These are phyloP conservation scores for Melieria omissa DNA, from an alignment of 2,888 invertebrate species.

Conservation along the genomic window DNA sequence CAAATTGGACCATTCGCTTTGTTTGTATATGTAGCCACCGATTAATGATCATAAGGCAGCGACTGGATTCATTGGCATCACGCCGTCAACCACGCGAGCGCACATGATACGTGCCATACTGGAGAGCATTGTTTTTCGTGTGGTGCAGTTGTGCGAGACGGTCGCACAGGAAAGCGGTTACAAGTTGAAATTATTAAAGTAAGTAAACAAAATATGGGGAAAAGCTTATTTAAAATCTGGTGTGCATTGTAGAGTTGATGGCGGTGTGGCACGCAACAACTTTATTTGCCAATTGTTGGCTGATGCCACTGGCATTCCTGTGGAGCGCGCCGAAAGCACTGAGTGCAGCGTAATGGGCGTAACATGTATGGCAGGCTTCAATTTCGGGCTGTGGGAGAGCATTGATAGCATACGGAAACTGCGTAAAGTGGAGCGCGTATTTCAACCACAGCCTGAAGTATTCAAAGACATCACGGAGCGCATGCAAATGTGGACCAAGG, in stretches of 20 bases:
- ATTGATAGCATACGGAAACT: constrained; percentile 74
- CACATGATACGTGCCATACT: constrained; percentile 85
- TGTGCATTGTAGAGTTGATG: constrained; percentile 78
- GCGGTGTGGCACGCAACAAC: constrained; percentile 95
- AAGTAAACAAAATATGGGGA: constrained; percentile 37
- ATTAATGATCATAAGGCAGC: constrained; percentile 87
- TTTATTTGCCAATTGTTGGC: constrained; percentile 90
- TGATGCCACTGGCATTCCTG: constrained; percentile 79
- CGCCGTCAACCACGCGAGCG: constrained; percentile 78
- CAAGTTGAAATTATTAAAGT: constrained; percentile 73
- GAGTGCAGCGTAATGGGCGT: constrained; percentile 91
- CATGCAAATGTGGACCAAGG: constrained; percentile 59
- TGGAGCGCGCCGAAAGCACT: constrained; percentile 78
- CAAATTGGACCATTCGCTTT: background rate
- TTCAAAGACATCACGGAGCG: constrained; percentile 45
- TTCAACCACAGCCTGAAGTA: constrained; percentile 68
- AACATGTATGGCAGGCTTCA: constrained; percentile 85
- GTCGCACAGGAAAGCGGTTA: constrained; percentile 77
- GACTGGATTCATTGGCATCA: constrained; percentile 79
- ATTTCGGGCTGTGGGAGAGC: constrained; percentile 81
- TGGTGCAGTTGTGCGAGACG: constrained; percentile 80
- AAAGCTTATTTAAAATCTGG: background rate
- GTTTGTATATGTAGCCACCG: constrained; percentile 75
- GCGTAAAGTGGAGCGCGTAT: constrained; percentile 71
- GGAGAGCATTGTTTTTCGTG: constrained; percentile 86